Conservation (phyloP, 2,113 vertebrate genomes). For the Syngnathoides biaculeatus region DNA sequence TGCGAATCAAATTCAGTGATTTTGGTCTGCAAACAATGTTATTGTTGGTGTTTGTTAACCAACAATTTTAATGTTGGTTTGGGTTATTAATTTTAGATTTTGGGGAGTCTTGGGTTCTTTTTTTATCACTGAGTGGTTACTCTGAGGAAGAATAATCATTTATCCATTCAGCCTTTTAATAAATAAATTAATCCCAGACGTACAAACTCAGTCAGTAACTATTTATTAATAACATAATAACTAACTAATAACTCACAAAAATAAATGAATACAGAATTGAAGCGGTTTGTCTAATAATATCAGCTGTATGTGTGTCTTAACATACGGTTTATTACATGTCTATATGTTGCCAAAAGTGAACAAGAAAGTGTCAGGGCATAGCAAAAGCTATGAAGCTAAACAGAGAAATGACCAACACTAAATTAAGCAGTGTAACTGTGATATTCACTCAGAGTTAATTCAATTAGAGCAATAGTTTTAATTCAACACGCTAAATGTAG, state of each 20-base stretch:
- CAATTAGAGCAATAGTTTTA: slow-evolving; percentile 13
- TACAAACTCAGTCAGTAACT: neutral
- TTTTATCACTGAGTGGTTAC: neutral
- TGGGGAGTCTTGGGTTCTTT: neutral
- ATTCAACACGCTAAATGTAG: slow-evolving; percentile 10
- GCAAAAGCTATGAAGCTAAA: neutral
- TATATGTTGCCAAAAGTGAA: neutral
- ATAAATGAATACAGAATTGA: neutral
- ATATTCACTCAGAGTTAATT: slow-evolving; percentile 9
- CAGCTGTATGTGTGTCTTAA: neutral
- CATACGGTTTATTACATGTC: neutral
- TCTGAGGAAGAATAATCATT: neutral
- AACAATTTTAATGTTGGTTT: too few species aligned
- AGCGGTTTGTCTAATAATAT: neutral
- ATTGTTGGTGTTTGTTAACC: too few species aligned
- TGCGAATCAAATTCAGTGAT: slow-evolving; percentile 1
- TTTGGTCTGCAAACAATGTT: too few species aligned
- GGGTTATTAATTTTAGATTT: too few species aligned
- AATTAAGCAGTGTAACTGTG: neutral
- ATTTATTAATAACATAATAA: too few species aligned
- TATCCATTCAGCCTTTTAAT: neutral
- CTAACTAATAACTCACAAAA: neutral
- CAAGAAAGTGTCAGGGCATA: neutral
- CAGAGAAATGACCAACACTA: neutral
- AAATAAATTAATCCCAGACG: neutral